These are phyloP conservation scores for Cacajao melanocephalus DNA, from an alignment of 2,797 vertebrate genomes.

Conservation along the genomic window DNA sequence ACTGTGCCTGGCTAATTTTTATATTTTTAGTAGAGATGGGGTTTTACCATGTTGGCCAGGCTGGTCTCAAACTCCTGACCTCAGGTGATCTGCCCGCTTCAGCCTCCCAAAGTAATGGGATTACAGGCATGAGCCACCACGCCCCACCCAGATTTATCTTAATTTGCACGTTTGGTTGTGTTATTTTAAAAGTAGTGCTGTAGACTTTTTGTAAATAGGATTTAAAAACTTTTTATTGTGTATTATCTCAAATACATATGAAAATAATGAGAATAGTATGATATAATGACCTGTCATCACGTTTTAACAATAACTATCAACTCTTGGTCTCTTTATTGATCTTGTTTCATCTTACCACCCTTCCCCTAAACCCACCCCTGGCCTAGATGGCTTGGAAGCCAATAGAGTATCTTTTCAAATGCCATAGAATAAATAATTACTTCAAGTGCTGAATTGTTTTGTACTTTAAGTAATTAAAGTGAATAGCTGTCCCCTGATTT, in stretches of 20 bases:
- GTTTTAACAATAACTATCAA: background rate
- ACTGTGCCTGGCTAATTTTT: background rate
- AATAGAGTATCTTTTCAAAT: slow-evolving; percentile 25
- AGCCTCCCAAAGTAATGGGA: background rate
- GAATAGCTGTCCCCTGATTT: background rate
- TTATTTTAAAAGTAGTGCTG: background rate
- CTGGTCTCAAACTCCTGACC: background rate
- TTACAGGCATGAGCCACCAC: background rate
- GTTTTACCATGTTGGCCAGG: background rate
- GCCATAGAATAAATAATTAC: background rate
- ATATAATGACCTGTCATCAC: background rate
- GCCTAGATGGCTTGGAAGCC: background rate
- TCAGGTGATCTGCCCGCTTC: background rate
- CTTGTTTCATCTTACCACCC: background rate
- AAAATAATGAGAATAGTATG: background rate
- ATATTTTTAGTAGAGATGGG: background rate
- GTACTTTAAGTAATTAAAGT: background rate
- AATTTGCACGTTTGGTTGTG: background rate
- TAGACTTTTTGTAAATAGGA: background rate
- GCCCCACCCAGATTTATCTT: background rate
- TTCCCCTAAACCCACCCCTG: background rate
- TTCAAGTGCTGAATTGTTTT: background rate
- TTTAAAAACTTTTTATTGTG: background rate
- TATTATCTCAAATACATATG: background rate
- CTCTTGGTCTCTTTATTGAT: background rate